Conservation (phyloP, 2,888 invertebrate species). For the Lissonota sp. region DNA sequence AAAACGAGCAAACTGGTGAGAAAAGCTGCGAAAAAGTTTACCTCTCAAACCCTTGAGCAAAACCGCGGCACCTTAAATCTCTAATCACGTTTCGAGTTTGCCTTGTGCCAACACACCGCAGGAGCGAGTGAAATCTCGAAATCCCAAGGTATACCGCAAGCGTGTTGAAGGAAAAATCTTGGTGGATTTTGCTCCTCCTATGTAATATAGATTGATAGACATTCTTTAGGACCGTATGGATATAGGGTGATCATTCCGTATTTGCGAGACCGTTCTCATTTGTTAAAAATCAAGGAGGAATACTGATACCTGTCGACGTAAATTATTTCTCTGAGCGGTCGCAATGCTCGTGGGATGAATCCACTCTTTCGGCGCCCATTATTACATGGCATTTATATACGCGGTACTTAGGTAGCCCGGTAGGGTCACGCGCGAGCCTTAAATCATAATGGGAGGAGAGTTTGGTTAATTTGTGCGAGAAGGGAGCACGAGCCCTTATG, state of each 20-base stretch:
- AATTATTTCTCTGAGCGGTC: constrained; percentile 50
- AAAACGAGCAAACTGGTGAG: constrained; percentile 18
- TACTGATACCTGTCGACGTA: constrained; percentile 39
- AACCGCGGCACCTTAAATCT: constrained; percentile 67
- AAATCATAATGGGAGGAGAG: constrained; percentile 64
- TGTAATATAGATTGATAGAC: constrained; percentile 5
- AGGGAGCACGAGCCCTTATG: constrained; percentile 19
- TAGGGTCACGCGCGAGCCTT: constrained; percentile 61
- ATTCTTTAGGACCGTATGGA: background rate
- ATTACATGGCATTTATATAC: constrained; percentile 59
- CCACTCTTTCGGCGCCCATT: constrained; percentile 46
- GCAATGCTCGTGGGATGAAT: constrained; percentile 35
- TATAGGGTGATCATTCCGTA: constrained; percentile 7
- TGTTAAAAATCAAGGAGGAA: background rate
- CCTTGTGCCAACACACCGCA: constrained; percentile 65
- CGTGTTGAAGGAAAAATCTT: constrained; percentile 23
- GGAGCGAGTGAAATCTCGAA: constrained; percentile 59
- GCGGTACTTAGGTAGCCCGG: constrained; percentile 55
- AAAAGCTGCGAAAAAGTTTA: constrained; percentile 65
- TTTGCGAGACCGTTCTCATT: background rate
- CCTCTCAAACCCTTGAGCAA: constrained; percentile 58
- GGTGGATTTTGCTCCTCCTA: constrained; percentile 29
- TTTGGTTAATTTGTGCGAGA: constrained; percentile 60
- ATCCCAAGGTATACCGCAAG: constrained; percentile 54
- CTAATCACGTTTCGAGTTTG: constrained; percentile 69